Percentiles rank a stretch among this genome's conserved stretches.
Evolutionary conservation across 2,888 invertebrate species (phyloP).

Genomic region (Rhogogaster chlorosoma): DNA sequence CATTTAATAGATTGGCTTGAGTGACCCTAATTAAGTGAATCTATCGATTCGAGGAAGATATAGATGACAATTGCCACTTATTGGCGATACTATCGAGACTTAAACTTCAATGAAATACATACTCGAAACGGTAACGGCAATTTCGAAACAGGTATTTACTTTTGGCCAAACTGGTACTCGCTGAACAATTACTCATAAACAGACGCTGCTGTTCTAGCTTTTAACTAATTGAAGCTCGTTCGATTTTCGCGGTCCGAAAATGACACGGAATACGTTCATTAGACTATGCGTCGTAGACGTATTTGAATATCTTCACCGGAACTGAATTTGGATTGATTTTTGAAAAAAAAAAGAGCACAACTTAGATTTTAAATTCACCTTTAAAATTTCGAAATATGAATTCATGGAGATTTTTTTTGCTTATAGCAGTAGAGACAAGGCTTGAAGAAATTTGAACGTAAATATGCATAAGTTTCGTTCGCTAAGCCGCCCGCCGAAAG

Average conservation of each 20-base stretch:
- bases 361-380: neutral
- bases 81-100: neutral
- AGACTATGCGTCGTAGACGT: neutral
- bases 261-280: neutral
- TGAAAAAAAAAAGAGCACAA: neutral
- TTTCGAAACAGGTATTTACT: neutral
- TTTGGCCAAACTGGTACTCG: neutral
- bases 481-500: neutral
- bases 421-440: neutral
- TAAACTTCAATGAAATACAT: neutral
- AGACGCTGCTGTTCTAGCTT: neutral
- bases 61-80: neutral
- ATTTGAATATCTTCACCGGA: neutral
- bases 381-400: neutral
- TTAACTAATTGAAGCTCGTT: neutral
- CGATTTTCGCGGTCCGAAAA: conserved; percentile 6
- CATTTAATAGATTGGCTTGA: neutral
- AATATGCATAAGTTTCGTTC: conserved; percentile 9
- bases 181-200: conserved; percentile 1
- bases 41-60: neutral
- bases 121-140: neutral
- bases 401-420: neutral
- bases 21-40: neutral
- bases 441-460: neutral
- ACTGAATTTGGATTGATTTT: neutral